Conservation (phyloP, 2,797 vertebrate species). For the Carcharodon carcharias region DNA sequence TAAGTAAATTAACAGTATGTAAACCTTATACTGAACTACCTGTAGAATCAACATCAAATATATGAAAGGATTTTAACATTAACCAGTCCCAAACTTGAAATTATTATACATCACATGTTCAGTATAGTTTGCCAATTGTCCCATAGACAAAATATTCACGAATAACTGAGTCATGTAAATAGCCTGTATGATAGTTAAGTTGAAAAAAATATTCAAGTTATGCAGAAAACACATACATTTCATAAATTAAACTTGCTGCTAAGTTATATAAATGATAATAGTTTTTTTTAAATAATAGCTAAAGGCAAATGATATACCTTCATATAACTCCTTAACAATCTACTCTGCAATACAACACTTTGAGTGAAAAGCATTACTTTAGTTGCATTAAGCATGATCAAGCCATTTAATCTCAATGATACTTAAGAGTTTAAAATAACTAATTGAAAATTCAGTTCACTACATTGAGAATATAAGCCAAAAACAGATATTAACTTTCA, state of each 20-base stretch:
- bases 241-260: background rate
- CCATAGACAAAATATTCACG: background rate
- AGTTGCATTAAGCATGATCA: background rate
- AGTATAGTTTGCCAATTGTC: background rate
- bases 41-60: background rate
- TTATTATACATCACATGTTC: background rate
- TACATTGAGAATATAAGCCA: slow-evolving; percentile 5
- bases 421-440: slow-evolving; percentile 12
- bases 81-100: background rate
- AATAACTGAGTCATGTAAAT: background rate
- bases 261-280: background rate
- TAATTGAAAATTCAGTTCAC: background rate
- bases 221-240: background rate
- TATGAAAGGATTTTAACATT: background rate
- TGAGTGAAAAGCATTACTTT: background rate
- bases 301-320: background rate
- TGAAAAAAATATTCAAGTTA: slow-evolving; percentile 8
- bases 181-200: slow-evolving; percentile 14
- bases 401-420: background rate
- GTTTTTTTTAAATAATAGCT: background rate
- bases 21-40: background rate
- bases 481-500: background rate
- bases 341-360: background rate
- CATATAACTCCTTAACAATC: background rate
- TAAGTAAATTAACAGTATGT: background rate